These are phyloP conservation scores for Eristalis tenax DNA, from an alignment of 2,888 invertebrate genomes.

Conservation along the genomic window DNA sequence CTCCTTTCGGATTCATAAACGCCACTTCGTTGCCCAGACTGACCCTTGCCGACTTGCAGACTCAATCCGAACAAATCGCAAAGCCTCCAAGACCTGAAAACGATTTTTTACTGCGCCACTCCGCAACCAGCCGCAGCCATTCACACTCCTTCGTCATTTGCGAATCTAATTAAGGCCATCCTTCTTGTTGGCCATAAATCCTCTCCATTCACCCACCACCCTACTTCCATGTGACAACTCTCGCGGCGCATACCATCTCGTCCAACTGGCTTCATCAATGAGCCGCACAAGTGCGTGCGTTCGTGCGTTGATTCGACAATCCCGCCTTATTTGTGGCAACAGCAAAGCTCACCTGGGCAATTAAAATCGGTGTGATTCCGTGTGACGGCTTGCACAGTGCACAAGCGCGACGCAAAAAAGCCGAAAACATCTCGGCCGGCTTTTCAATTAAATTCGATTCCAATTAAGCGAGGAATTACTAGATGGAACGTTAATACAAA, in stretches of 20 bases:
- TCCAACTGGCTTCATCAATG: constrained; percentile 59
- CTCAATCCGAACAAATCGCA: too few species aligned
- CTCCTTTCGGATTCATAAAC: too few species aligned
- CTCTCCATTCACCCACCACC: neutral
- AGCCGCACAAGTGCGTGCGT: neutral
- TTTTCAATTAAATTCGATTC: constrained; percentile 64
- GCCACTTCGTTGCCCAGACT: too few species aligned
- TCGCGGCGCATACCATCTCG: constrained; percentile 19
- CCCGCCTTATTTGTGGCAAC: constrained; percentile 30
- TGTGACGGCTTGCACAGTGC: neutral
- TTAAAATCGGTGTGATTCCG: constrained; percentile 57
- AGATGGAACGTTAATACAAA: constrained; percentile 65
- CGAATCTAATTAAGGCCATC: neutral
- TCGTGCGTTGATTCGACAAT: neutral
- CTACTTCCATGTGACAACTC: neutral
- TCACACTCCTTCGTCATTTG: neutral
- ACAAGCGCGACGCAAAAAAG: neutral
- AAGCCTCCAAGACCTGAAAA: too few species aligned
- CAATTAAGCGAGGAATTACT: constrained; percentile 66
- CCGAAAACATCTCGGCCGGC: constrained; percentile 29
- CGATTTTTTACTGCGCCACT: too few species aligned
- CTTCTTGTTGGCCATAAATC: neutral
- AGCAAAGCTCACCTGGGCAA: constrained; percentile 52
- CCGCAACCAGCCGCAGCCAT: neutral
- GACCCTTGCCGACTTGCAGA: too few species aligned